phyloP scores from a whole-genome alignment of 2,888 invertebrate genomes.

The Prosopocoilus inquinatus region DNA sequence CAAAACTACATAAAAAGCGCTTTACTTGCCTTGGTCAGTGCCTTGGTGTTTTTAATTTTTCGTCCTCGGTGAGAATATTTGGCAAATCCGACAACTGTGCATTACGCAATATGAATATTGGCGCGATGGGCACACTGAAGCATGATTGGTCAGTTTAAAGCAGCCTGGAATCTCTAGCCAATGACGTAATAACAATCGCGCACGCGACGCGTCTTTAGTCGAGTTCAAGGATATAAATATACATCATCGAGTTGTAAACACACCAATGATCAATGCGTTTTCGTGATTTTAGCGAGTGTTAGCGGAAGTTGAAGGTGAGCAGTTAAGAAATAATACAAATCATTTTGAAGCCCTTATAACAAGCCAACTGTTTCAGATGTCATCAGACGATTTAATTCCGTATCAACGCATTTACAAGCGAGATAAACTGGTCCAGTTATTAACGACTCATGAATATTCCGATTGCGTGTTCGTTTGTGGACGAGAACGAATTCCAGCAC shows the following conservation, averaged over 20 bases:
- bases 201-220: constrained; percentile 36
- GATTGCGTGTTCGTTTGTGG: constrained; percentile 61
- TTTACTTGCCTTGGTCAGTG: no score
- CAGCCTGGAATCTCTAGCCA: constrained; percentile 4
- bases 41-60: no score
- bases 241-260: constrained; percentile 24
- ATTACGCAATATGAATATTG: no score
- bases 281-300: neutral
- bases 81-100: no score
- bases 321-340: neutral
- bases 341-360: neutral
- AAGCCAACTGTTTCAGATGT: constrained; percentile 24
- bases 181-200: constrained; percentile 17
- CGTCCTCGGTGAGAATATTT: no score
- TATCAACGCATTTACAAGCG: constrained; percentile 18
- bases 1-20: no score
- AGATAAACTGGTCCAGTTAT: constrained; percentile 22
- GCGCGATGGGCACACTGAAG: neutral
- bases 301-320: neutral
- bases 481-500: constrained; percentile 56
- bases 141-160: neutral
- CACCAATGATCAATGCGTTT: no score
- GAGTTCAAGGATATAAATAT: constrained; percentile 39
- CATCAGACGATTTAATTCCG: constrained; percentile 9
- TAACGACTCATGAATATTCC: constrained; percentile 35